Percentiles rank a stretch among this genome's conserved stretches.
These are phyloP conservation scores for Semnornis frantzii DNA, from an alignment of 2,113 vertebrate species.

Conservation along the genomic window DNA sequence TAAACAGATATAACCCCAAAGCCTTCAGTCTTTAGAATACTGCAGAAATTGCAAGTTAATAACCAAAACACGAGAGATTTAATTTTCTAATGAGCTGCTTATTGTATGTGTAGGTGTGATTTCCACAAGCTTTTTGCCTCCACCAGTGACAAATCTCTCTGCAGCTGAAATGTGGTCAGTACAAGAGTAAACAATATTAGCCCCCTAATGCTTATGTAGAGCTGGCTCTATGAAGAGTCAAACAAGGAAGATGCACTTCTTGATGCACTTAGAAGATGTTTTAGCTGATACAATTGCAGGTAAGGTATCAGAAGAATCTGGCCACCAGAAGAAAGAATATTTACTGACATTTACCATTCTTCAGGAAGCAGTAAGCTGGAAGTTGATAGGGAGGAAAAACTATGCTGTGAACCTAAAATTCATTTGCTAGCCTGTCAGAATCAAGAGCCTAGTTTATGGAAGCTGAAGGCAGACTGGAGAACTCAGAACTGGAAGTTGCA, in stretches of 20 bases:
- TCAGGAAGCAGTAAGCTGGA: background rate
- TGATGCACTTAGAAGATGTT: background rate
- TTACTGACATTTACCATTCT: background rate
- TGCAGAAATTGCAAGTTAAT: slow-evolving; percentile 14
- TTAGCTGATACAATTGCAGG: background rate
- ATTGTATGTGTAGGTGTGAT: background rate
- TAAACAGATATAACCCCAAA: background rate
- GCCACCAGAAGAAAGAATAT: background rate
- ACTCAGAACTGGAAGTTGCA: background rate
- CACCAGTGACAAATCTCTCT: background rate
- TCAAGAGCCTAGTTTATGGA: background rate
- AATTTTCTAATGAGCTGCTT: background rate
- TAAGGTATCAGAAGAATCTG: background rate
- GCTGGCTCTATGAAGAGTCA: background rate
- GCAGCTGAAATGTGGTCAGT: background rate
- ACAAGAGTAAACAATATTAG: background rate
- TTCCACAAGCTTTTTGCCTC: background rate
- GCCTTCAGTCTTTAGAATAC: background rate
- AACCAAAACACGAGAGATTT: background rate
- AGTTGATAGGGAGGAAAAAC: background rate
- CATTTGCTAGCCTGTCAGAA: background rate
- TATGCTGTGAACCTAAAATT: background rate
- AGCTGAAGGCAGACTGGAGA: background rate
- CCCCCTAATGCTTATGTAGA: background rate
- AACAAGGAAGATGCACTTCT: background rate